Conservation (phyloP, 2,797 vertebrate species). For the Peromyscus attwateri region DNA sequence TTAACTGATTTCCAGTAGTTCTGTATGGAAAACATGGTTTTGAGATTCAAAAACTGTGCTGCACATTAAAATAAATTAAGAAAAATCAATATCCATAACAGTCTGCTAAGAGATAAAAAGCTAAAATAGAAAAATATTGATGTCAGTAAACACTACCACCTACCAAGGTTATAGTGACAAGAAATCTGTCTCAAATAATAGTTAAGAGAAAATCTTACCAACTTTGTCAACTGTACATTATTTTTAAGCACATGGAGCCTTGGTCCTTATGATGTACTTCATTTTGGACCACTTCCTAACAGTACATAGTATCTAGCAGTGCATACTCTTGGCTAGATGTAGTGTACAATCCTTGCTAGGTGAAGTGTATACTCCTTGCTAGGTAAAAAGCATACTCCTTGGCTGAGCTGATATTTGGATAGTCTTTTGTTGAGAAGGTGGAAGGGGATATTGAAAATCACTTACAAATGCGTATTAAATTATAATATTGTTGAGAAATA, state of each 20-base stretch:
- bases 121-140: constrained; percentile 8
- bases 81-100: not conserved
- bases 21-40: not conserved
- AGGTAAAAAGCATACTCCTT: not conserved
- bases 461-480: not conserved
- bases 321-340: not conserved
- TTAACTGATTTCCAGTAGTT: constrained; percentile 6
- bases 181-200: constrained; percentile 23
- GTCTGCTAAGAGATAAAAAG: not conserved
- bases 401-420: not conserved
- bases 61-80: constrained; percentile 10
- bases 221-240: not conserved
- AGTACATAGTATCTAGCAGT: not conserved
- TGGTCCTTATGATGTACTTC: not conserved
- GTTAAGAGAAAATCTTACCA: not conserved
- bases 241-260: not conserved
- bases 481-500: not conserved
- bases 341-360: not conserved
- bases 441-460: not conserved
- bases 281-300: not conserved
- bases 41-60: not conserved
- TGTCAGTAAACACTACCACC: not conserved
- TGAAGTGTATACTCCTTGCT: not conserved
- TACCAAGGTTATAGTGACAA: not conserved
- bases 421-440: not conserved